A percentile compares a stretch with the other conserved stretches of the same genome.
Conservation (phyloP, 2,797 vertebrate genomes). For the Enteromius afrohamiltoni region DNA sequence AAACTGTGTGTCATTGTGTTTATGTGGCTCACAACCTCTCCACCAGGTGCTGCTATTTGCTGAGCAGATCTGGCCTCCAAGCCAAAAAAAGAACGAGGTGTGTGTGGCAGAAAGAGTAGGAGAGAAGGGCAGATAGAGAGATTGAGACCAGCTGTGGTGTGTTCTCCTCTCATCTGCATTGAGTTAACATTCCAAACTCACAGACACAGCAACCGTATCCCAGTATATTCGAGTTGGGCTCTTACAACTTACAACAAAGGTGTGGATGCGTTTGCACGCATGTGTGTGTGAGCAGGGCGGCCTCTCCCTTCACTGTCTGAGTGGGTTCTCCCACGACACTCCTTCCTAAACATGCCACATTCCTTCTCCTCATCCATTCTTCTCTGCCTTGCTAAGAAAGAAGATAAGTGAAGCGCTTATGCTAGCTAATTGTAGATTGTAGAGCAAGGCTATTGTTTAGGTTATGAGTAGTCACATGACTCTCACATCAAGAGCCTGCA, state of each 20-base stretch:
- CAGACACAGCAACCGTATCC: constrained; percentile 54
- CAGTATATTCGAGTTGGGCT: constrained; percentile 39
- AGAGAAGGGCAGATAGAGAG: constrained; percentile 34
- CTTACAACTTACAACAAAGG: constrained; percentile 37
- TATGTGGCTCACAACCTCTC: constrained; percentile 52
- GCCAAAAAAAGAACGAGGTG: constrained; percentile 28
- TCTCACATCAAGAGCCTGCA: background rate
- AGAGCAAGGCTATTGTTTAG: constrained; percentile 13
- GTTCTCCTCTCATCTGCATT: constrained; percentile 74
- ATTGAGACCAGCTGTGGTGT: constrained; percentile 30
- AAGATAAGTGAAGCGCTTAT: background rate
- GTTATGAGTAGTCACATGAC: background rate
- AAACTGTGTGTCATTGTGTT: constrained; percentile 2
- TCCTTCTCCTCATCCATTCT: constrained; percentile 46
- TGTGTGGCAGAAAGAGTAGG: constrained; percentile 29
- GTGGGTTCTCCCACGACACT: constrained; percentile 41
- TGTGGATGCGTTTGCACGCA: background rate
- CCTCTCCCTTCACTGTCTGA: constrained; percentile 51
- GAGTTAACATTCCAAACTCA: constrained; percentile 75
- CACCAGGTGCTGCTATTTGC: constrained; percentile 67
- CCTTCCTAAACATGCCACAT: constrained; percentile 52
- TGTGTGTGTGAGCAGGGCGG: constrained; percentile 39
- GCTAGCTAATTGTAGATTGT: constrained; percentile 26
- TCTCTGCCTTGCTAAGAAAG: constrained; percentile 25
- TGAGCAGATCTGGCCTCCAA: constrained; percentile 48